Evolutionary conservation across 2,888 invertebrate species (phyloP).

Genomic region (Lepas anatifera): DNA sequence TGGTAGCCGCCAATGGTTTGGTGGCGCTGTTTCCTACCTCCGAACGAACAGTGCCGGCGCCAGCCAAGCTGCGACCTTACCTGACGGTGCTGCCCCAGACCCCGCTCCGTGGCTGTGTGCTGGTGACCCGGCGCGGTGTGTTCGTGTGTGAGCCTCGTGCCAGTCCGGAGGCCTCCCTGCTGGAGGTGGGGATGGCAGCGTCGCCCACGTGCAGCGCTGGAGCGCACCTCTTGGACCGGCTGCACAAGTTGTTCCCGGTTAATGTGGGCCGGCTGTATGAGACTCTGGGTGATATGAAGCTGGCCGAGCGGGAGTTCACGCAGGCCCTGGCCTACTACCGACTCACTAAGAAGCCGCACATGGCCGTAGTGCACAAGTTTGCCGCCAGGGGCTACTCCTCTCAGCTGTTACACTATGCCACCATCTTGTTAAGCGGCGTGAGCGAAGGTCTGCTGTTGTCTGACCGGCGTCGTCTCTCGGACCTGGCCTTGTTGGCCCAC

Average conservation of each 20-base stretch:
- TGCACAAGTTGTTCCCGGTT: slow-evolving; percentile 46
- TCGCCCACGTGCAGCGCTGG: too few relatives aligned
- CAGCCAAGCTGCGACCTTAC: neutral
- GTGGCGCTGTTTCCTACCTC: neutral
- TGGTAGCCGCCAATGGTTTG: neutral
- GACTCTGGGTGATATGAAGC: slow-evolving; percentile 64
- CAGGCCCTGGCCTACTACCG: slow-evolving; percentile 69
- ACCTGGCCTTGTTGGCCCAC: slow-evolving; percentile 50
- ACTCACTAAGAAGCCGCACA: slow-evolving; percentile 51
- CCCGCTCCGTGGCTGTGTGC: neutral
- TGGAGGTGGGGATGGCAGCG: neutral
- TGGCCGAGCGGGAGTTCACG: slow-evolving; percentile 57
- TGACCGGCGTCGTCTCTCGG: slow-evolving; percentile 51
- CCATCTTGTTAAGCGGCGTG: slow-evolving; percentile 41
- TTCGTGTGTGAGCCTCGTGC: neutral
- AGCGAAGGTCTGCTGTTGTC: slow-evolving; percentile 42
- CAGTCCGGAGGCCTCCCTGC: neutral
- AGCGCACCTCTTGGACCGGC: slow-evolving; percentile 35
- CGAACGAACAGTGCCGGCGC: neutral
- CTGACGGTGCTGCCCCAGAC: neutral
- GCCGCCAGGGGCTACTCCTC: slow-evolving; percentile 48
- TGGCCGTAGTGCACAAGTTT: slow-evolving; percentile 47
- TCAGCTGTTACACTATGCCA: slow-evolving; percentile 46
- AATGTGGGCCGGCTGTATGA: slow-evolving; percentile 53
- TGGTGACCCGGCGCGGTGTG: neutral